Base-by-base conservation (phyloP, 1,140 invertebrate species). In the Papilio polytes region DNA sequence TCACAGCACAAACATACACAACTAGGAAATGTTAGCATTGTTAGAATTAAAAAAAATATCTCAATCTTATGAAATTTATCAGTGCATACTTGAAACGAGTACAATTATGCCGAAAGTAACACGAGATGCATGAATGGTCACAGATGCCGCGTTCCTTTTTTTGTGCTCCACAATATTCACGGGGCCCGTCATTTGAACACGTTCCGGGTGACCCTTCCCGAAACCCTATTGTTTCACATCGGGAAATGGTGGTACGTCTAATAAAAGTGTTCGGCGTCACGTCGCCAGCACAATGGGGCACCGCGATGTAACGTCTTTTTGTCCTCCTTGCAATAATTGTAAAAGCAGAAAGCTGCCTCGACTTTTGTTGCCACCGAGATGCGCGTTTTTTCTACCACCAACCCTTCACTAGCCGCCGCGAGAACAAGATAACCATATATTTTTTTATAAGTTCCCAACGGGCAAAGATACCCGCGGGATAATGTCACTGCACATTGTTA, bases 191-290 rank as follows among this genome's bases (percentile, higher is more conserved):
- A 76, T 76, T 76, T 53, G 74, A 76, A 76, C 74, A 76, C 74
- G 74, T 51, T 76, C 74, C 46, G 74, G 44, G 44, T 76, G 74
- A 76, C 74, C 74, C 74, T 76, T 76, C 74, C 74, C 41, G 74
- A 76, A 76, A 76, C 74, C 46, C 74, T 76, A 76, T 76, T 76
- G 74, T 76, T 76, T 76, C 74, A 76, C 74, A 15, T 76, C 74
- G 74, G 44, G 74, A 76, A 76, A 76, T 53, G 74, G 74, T 22
- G 22, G 74, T 53, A 76, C 74, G 74, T 76, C 74, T 76, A 76
- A 76, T 76, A 76, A 76, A 76, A 76, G 22, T 76, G 41, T 46
- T 76, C 74, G 41, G 74, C 74, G 74, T 76, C 74, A 76, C 74
- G 74, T 76, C 74, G 74, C 41, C 74, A 13, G 74, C 74, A 76